Base-by-base conservation (phyloP, 2,888 invertebrate genomes). In the Bombyx huttoni region DNA sequence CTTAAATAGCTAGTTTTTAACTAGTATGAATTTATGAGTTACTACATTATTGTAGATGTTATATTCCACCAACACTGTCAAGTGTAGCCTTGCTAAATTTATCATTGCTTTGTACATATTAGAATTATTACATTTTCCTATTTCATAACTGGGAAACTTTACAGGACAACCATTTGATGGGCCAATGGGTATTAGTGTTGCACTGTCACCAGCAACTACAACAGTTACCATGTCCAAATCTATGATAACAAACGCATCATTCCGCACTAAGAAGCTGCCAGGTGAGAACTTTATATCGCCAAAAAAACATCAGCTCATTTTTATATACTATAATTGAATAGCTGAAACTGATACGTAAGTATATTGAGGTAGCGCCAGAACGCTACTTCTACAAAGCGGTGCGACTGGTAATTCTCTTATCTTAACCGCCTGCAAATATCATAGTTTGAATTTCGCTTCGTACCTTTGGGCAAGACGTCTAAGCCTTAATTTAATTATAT, bases 221-320 rank as follows among this genome's bases (percentile, higher is more conserved):
- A 92, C 93, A 3, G 91, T 92, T n/a, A 92, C 93, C 3, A 92
- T 96, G 66, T 94, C 94, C 0, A 98, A 98, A 81, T 95, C 97
- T 8, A 97, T 98, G 94, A 98, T 99, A 61, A 99, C 98, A 40
- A 99, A 98, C 84, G 98, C 99, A 59, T 98, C 98, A 62, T 98
- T 99, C 89, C 93, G 98, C 61, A 97, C 98, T 60, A 98, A 97
- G 86, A 98, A 98, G 81, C 90, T 99, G 69, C 98, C 98, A 87
- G 96, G 96, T 95, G 85, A 89, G 85, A 54, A 51, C 24, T 24
- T 24, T 3, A 24, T 5, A 24, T 24, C 24, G 5, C 24, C 24
- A 24, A 24, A 5, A 24, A 1, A 24, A 24, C 2, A 24, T 24
- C 24, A 40, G 46, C 49, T 13, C 8, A 35, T 49, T 47, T 49